Conservation (phyloP, 2,113 vertebrate genomes). For the Pituophis catenifer region DNA sequence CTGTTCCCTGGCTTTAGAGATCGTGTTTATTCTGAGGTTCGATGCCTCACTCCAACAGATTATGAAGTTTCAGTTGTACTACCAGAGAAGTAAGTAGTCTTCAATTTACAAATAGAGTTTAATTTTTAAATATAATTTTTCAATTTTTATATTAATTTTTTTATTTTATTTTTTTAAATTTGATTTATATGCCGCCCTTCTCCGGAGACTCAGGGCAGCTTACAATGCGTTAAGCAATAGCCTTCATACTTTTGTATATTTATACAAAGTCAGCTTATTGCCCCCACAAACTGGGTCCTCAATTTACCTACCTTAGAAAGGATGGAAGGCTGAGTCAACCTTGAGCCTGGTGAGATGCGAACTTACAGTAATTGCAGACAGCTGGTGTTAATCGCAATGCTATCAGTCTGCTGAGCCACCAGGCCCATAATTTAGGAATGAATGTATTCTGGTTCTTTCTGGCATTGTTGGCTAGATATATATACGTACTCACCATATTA, state of each 20-base stretch:
- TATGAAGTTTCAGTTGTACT: constrained; percentile 86
- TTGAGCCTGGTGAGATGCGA: no score
- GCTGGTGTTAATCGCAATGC: no score
- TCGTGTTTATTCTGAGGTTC: constrained; percentile 88
- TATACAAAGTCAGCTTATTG: no score
- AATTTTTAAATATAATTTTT: neutral
- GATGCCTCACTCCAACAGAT: constrained; percentile 88
- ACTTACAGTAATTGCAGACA: no score
- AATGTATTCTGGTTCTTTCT: neutral
- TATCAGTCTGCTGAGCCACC: no score
- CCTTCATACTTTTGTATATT: no score
- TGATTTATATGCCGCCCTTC: no score
- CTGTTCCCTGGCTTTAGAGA: constrained; percentile 92
- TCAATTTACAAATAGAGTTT: neutral
- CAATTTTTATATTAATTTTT: neutral
- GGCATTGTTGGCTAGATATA: neutral
- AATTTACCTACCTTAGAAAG: no score
- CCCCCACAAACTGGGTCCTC: no score
- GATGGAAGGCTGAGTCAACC: no score
- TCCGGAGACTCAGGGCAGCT: no score
- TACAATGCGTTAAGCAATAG: no score
- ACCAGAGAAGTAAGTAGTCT: constrained; percentile 86
- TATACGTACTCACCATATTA: neutral
- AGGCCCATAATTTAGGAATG: neutral
- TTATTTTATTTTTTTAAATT: neutral